These are phyloP conservation scores for Laspeyria flexula DNA, from an alignment of 2,888 invertebrate species.

Conservation along the genomic window DNA sequence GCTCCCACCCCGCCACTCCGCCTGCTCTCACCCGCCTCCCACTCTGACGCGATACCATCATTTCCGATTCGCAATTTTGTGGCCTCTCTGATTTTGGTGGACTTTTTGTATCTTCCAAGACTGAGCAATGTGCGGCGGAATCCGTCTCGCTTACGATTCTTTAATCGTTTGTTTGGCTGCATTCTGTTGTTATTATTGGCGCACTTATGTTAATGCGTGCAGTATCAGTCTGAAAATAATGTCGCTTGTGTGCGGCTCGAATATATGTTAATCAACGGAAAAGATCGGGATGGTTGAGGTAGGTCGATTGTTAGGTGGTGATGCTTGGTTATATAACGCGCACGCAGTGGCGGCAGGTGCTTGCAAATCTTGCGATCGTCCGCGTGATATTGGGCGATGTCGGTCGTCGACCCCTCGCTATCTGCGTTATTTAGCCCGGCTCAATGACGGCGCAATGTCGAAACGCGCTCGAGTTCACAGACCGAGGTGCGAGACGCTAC, in stretches of 20 bases:
- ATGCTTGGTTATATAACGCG: constrained; percentile 58
- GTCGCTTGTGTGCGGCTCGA: not conserved
- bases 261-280: constrained; percentile 20
- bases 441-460: constrained; percentile 84
- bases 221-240: not conserved
- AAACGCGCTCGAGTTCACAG: constrained; percentile 76
- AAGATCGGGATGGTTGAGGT: constrained; percentile 55
- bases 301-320: constrained; percentile 56
- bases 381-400: constrained; percentile 82
- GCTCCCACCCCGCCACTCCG: constrained; percentile 48
- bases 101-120: constrained; percentile 28
- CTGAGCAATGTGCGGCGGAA: constrained; percentile 9
- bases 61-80: constrained; percentile 69
- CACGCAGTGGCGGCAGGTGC: constrained; percentile 71
- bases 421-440: constrained; percentile 83
- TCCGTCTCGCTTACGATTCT: constrained; percentile 1
- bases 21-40: constrained; percentile 32
- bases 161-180: constrained; percentile 5
- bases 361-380: constrained; percentile 67
- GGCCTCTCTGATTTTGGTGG: constrained; percentile 49
- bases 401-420: constrained; percentile 82
- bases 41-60: constrained; percentile 52
- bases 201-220: not conserved
- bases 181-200: not conserved
- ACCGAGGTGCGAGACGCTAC: constrained; percentile 69